Percentiles rank a stretch among this genome's conserved stretches.
phyloP scores from a whole-genome alignment of 2,888 invertebrate species.

The Bedellia somnulentella region DNA sequence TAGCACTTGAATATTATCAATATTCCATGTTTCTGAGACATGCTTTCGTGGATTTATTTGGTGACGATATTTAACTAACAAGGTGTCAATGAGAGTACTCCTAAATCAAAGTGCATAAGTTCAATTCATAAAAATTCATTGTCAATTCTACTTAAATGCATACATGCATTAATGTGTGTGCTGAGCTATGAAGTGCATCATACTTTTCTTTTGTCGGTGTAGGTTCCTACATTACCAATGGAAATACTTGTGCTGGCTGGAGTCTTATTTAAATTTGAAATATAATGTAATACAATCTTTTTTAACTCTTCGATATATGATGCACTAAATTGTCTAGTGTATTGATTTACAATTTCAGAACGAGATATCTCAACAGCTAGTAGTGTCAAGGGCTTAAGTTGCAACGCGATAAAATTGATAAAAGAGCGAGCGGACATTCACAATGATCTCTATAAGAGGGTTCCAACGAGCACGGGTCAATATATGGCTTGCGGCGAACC shows the following conservation, averaged over 20 bases:
- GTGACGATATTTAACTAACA: conserved; percentile 21
- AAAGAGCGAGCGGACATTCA: conserved; percentile 57
- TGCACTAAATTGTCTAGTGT: conserved; percentile 39
- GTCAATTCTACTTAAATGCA: too few species aligned
- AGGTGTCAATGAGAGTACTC: conserved; percentile 38
- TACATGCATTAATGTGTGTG: conserved; percentile 40
- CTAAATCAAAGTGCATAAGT: too few species aligned
- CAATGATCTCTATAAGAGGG: conserved; percentile 55
- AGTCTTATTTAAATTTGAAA: too few species aligned
- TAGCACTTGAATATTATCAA: conserved; percentile 28
- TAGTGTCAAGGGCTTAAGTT: conserved; percentile 47
- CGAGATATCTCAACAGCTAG: conserved; percentile 45
- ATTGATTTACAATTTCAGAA: conserved; percentile 36
- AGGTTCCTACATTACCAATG: too few species aligned
- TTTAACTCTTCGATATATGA: too few species aligned
- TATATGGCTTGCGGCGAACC: conserved; percentile 56
- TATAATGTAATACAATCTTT: too few species aligned
- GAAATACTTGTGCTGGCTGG: too few species aligned
- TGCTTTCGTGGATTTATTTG: conserved; percentile 50
- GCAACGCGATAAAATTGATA: conserved; percentile 40
- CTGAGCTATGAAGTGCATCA: conserved; percentile 54
- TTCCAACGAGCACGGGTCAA: conserved; percentile 53
- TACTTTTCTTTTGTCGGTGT: conserved; percentile 17
- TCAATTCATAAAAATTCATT: too few species aligned
- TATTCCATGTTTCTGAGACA: conserved; percentile 53